phyloP scores from a whole-genome alignment of 2,113 vertebrate genomes.

The Solea senegalensis region DNA sequence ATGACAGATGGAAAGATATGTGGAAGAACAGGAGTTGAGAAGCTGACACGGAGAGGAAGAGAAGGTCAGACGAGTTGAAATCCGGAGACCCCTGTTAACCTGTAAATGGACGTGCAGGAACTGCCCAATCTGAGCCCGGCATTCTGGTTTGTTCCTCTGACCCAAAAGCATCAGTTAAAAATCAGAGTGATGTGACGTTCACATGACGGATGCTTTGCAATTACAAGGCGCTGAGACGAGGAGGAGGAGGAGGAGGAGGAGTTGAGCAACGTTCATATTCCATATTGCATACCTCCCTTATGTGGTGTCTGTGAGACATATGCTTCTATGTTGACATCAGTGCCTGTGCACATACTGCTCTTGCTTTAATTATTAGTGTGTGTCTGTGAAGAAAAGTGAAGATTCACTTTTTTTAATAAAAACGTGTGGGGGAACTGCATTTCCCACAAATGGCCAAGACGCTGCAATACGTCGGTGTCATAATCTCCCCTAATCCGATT shows the following conservation, averaged over 20 bases:
- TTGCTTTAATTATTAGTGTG: not conserved
- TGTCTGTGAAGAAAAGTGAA: not conserved
- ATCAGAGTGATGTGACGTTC: conserved; percentile 32
- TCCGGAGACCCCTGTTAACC: conserved; percentile 56
- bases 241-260: conserved; percentile 37
- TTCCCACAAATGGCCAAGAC: conserved; percentile 21
- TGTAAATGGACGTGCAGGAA: conserved; percentile 45
- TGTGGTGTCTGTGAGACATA: conserved; percentile 42
- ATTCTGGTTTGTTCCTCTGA: conserved; percentile 26
- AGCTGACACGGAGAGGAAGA: conserved; percentile 48
- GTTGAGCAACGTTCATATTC: conserved; percentile 49
- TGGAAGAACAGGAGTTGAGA: conserved; percentile 24
- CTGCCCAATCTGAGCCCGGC: conserved; percentile 9
- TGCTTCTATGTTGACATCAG: conserved; percentile 32
- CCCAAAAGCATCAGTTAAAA: conserved; percentile 45
- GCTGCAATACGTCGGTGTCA: conserved; percentile 51
- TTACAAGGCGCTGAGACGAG: conserved; percentile 22
- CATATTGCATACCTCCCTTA: conserved; percentile 52
- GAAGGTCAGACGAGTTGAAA: conserved; percentile 35
- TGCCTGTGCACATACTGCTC: conserved; percentile 9
- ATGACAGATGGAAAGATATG: conserved; percentile 59
- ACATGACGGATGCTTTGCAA: conserved; percentile 41
- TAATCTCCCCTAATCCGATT: conserved; percentile 73
- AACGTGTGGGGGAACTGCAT: conserved; percentile 3
- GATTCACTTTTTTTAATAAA: not conserved